These are phyloP conservation scores for Chloropsis cyanopogon DNA, from an alignment of 2,113 vertebrate genomes.

Conservation along the genomic window DNA sequence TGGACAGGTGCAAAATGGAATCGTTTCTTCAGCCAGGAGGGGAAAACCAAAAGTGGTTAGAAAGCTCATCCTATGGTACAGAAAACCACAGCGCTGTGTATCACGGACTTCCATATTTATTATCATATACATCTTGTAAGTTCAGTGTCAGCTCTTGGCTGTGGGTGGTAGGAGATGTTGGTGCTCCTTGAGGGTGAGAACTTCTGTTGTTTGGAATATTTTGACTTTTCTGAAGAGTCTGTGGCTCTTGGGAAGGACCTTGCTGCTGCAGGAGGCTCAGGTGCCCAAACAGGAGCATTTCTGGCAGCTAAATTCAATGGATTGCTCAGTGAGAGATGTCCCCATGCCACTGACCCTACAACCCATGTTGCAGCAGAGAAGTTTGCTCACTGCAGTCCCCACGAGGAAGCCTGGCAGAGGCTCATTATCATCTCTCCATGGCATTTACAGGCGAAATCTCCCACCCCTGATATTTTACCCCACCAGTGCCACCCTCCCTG, in stretches of 20 bases:
- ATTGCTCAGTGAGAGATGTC: not conserved
- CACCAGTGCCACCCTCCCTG: too few relatives aligned
- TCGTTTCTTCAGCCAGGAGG: not conserved
- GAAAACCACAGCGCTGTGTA: not conserved
- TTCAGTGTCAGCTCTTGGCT: not conserved
- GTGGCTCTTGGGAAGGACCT: not conserved
- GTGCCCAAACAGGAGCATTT: not conserved
- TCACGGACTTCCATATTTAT: not conserved
- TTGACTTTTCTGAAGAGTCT: not conserved
- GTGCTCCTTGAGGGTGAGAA: too few relatives aligned
- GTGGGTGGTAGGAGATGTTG: not conserved
- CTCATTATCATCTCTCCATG: not conserved
- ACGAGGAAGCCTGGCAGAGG: not conserved
- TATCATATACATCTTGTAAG: too few relatives aligned
- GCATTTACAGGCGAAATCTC: accelerated
- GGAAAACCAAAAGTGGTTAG: not conserved
- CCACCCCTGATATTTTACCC: not conserved
- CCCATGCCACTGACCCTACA: not conserved
- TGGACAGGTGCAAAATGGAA: constrained; percentile 16
- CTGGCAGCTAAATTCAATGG: not conserved
- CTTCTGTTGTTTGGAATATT: not conserved
- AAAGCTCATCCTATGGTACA: not conserved
- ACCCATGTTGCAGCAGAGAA: not conserved
- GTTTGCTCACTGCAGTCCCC: not conserved
- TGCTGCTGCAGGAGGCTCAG: not conserved